Evolutionary conservation across 2,113 vertebrate species (phyloP).

Genomic region (Solea senegalensis): DNA sequence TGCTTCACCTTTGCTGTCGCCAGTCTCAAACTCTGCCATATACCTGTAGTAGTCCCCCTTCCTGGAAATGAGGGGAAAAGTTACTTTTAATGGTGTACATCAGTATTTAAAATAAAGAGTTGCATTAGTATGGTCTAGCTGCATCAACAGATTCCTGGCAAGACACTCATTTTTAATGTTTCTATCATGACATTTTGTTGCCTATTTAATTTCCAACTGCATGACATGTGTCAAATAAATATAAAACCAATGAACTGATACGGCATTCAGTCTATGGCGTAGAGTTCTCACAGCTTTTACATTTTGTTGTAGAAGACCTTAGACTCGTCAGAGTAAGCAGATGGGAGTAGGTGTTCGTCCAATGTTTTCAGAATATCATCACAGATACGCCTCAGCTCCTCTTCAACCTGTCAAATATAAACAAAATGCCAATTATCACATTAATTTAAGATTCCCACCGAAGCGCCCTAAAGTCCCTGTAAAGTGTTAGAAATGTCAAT

Average conservation of each 20-base stretch:
- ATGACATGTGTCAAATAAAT: too few relatives aligned
- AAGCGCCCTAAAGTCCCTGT: too few relatives aligned
- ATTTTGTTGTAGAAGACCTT: conserved; percentile 99
- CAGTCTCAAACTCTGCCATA: conserved; percentile 98
- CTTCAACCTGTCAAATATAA: conserved; percentile 88
- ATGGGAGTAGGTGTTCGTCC: conserved; percentile 98
- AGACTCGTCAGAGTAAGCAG: conserved; percentile 95
- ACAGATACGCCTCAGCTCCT: conserved; percentile 96
- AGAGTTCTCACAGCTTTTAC: conserved; percentile 77
- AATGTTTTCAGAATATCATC: conserved; percentile 98
- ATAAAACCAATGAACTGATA: too few relatives aligned
- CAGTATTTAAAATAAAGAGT: not conserved
- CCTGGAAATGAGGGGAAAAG: conserved; percentile 76
- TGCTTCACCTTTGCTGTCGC: conserved; percentile 98
- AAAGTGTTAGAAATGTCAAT: too few relatives aligned
- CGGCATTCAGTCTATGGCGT: not conserved
- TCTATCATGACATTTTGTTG: too few relatives aligned
- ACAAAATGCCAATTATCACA: not conserved
- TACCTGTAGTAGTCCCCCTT: conserved; percentile 99
- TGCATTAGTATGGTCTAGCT: not conserved
- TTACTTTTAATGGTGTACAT: not conserved
- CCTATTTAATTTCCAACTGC: too few relatives aligned
- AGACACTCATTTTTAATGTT: too few relatives aligned
- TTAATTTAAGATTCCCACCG: not conserved
- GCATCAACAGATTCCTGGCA: too few relatives aligned